phyloP scores from a whole-genome alignment of 1,140 invertebrate genomes.

The Cydia pomonella region DNA sequence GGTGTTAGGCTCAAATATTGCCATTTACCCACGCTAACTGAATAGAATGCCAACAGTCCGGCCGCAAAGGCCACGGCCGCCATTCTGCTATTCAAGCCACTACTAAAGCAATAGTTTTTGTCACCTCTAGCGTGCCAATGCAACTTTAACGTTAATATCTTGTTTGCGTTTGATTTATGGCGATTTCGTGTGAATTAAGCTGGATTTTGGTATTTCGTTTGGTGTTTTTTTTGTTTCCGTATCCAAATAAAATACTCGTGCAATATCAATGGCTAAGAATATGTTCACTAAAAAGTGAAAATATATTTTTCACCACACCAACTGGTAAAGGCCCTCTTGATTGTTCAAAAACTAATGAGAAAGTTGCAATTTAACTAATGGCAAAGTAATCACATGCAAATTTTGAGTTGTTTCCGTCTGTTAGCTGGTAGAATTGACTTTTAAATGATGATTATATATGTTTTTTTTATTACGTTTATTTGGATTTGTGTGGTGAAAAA shows the following conservation, averaged over 20 bases:
- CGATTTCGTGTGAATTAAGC: conserved; percentile 41
- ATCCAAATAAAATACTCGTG: neutral
- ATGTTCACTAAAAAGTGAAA: too few relatives aligned
- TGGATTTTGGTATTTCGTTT: conserved; percentile 14
- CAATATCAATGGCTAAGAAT: too few relatives aligned
- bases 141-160: conserved; percentile 63
- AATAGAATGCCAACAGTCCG: conserved; percentile 24
- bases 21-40: neutral
- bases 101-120: conserved; percentile 56
- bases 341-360: too few relatives aligned
- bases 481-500: too few relatives aligned
- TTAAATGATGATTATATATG: too few relatives aligned
- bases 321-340: too few relatives aligned
- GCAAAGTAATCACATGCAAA: too few relatives aligned
- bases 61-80: conserved; percentile 58
- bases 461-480: too few relatives aligned
- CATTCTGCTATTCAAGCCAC: conserved; percentile 51
- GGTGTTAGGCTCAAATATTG: neutral
- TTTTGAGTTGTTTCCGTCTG: too few relatives aligned
- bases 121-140: conserved; percentile 48
- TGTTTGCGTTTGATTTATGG: conserved; percentile 75
- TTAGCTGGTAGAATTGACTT: too few relatives aligned
- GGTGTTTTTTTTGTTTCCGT: neutral
- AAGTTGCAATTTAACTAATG: too few relatives aligned
- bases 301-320: too few relatives aligned